Conservation (phyloP, 2,888 invertebrate genomes). For the Ophion ventricosus region DNA sequence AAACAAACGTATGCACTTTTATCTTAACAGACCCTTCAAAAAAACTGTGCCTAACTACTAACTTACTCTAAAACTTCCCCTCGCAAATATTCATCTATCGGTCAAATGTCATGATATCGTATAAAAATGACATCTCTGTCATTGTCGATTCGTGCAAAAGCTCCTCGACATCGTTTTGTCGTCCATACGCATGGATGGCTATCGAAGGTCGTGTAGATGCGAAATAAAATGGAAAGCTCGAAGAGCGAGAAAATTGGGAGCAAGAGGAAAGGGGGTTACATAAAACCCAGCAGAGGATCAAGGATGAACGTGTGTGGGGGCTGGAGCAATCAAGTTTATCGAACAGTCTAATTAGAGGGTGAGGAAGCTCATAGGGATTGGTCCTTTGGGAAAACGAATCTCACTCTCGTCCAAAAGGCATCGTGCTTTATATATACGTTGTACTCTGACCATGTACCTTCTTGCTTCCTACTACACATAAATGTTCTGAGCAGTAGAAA, state of each 20-base stretch:
- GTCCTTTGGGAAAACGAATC: constrained; percentile 68
- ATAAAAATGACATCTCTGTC: background rate
- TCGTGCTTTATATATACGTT: constrained; percentile 4
- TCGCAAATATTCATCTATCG: background rate
- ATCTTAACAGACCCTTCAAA: too few species aligned
- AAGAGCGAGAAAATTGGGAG: constrained; percentile 13
- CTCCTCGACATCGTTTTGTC: background rate
- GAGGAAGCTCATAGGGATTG: constrained; percentile 72
- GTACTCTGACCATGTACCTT: background rate
- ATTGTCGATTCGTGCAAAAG: background rate
- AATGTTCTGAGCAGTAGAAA: constrained; percentile 22
- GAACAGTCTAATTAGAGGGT: constrained; percentile 77
- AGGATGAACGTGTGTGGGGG: constrained; percentile 8
- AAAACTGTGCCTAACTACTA: too few species aligned
- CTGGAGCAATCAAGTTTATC: constrained; percentile 76
- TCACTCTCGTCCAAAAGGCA: constrained; percentile 28
- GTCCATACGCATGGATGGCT: constrained; percentile 8
- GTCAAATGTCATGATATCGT: background rate
- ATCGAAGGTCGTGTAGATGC: constrained; percentile 21
- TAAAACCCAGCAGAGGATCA: background rate
- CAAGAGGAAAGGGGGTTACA: background rate
- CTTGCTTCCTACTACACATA: constrained; percentile 26
- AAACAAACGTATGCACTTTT: too few species aligned
- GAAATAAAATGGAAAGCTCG: constrained; percentile 29
- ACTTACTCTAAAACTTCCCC: background rate